Percentiles rank a stretch among this genome's conserved stretches.
Conservation (phyloP, 2,113 vertebrate species). For the Tiliqua scincoides region DNA sequence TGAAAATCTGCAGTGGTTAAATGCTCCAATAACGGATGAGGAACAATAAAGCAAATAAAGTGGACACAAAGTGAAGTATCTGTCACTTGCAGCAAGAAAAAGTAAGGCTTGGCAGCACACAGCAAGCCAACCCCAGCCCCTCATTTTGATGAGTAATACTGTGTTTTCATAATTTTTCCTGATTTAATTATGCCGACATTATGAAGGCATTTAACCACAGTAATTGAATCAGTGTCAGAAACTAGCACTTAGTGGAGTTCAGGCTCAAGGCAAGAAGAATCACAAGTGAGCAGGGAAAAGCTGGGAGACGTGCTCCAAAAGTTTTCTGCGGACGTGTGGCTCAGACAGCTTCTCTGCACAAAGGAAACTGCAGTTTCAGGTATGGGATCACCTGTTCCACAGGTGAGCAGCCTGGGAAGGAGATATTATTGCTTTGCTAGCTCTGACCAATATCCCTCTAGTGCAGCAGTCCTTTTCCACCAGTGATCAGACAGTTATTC, state of each 20-base stretch:
- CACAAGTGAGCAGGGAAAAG: background rate
- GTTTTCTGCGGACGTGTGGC: background rate
- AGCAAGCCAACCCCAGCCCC: slow-evolving; percentile 20
- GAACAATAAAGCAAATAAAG: slow-evolving; percentile 25
- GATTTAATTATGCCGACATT: slow-evolving; percentile 35
- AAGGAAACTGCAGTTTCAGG: background rate
- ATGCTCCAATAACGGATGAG: slow-evolving; percentile 6
- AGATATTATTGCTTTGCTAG: background rate
- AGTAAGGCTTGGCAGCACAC: slow-evolving; percentile 7
- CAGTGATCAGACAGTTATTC: background rate
- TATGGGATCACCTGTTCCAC: background rate
- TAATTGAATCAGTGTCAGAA: slow-evolving; percentile 41
- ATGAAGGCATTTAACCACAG: slow-evolving; percentile 30
- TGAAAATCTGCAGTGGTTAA: slow-evolving; percentile 27
- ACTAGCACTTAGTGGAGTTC: background rate
- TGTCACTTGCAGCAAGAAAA: slow-evolving; percentile 15
- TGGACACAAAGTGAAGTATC: background rate
- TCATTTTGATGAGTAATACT: slow-evolving; percentile 31
- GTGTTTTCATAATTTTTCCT: slow-evolving; percentile 39
- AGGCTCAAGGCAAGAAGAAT: background rate
- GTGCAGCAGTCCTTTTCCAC: background rate
- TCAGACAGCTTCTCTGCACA: background rate
- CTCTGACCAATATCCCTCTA: background rate
- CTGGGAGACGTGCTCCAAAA: background rate
- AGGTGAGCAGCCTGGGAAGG: too few species aligned